A percentile compares a stretch with the other conserved stretches of the same genome.
These are phyloP conservation scores for Schizotus pectinicornis DNA, from an alignment of 2,888 invertebrate genomes.

Conservation along the genomic window DNA sequence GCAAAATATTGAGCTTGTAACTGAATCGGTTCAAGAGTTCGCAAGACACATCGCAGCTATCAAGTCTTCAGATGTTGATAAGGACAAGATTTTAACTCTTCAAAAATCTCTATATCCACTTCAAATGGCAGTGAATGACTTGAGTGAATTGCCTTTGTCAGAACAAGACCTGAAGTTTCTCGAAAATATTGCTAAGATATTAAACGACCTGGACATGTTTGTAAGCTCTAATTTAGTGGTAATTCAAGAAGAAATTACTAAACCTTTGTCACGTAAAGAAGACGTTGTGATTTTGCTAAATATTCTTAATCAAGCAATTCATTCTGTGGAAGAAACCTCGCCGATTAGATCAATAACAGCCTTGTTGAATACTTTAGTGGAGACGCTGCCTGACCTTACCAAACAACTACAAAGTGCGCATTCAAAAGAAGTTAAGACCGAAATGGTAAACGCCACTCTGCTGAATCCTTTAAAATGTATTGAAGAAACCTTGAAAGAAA, in stretches of 20 bases:
- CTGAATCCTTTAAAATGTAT: conserved; percentile 14
- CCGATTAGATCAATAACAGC: conserved; percentile 40
- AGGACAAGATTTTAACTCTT: conserved; percentile 41
- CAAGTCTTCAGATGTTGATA: conserved; percentile 46
- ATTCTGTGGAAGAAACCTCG: conserved; percentile 39
- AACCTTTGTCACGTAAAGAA: conserved; percentile 30
- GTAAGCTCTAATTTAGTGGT: conserved; percentile 33
- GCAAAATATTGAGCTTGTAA: conserved; percentile 43
- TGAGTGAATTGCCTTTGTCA: conserved; percentile 45
- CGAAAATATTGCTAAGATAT: conserved; percentile 40
- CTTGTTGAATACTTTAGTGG: conserved; percentile 40
- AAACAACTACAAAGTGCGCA: conserved; percentile 45
- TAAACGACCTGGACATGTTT: conserved; percentile 40
- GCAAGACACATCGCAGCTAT: conserved; percentile 50
- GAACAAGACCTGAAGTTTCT: conserved; percentile 44
- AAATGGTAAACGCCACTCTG: conserved; percentile 26
- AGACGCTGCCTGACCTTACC: conserved; percentile 42
- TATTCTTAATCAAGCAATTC: conserved; percentile 39
- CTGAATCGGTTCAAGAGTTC: conserved; percentile 48
- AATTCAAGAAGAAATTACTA: conserved; percentile 23
- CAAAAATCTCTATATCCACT: conserved; percentile 51
- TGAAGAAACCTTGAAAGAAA: conserved; percentile 6
- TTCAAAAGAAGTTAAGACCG: conserved; percentile 35
- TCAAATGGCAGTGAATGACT: conserved; percentile 52
- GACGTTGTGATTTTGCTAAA: conserved; percentile 39